These are phyloP conservation scores for Tetramorium parvispinum DNA, from an alignment of 1,140 invertebrate species.

Conservation along the genomic window DNA sequence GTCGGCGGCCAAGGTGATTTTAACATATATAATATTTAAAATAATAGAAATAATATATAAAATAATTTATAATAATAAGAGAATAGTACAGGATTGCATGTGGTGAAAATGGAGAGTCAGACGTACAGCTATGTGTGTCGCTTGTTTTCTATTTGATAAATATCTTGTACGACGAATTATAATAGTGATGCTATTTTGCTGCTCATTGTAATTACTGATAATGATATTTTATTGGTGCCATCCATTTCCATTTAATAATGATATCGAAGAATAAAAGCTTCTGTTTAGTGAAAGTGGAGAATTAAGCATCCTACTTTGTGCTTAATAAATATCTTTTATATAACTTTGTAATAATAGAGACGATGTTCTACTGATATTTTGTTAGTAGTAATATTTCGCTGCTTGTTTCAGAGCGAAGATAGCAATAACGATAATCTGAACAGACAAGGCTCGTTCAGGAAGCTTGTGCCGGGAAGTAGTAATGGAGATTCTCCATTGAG, in stretches of 20 bases:
- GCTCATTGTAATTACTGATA: background rate
- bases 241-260: background rate
- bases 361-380: background rate
- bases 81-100: background rate
- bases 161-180: background rate
- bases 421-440: slow-evolving; percentile 81
- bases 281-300: background rate
- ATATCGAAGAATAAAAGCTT: background rate
- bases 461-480: slow-evolving; percentile 85
- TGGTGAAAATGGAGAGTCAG: background rate
- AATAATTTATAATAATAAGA: background rate
- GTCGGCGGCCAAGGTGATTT: slow-evolving; percentile 33
- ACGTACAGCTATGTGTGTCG: background rate
- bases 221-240: background rate
- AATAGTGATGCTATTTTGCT: background rate
- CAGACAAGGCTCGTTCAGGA: slow-evolving; percentile 85
- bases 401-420: slow-evolving; percentile 74
- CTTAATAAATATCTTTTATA: background rate
- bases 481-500: slow-evolving; percentile 86
- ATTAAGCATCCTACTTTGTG: background rate
- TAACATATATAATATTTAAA: background rate
- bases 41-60: background rate
- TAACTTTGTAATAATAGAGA: background rate
- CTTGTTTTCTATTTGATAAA: background rate
- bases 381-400: background rate